Base-by-base conservation (phyloP, 2,797 vertebrate genomes). In the Diplodus puntazzo region DNA sequence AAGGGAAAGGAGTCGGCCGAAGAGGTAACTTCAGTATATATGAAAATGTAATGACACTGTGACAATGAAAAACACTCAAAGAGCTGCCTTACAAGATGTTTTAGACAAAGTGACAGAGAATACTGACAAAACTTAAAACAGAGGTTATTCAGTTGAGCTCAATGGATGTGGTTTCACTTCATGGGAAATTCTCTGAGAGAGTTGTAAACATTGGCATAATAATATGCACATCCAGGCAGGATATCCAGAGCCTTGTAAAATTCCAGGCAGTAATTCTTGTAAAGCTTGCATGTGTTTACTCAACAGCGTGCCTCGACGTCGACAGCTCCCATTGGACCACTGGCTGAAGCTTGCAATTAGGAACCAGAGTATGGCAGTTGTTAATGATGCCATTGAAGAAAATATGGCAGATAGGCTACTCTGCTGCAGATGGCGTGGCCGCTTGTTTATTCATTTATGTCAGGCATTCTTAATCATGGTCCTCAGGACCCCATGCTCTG, bases 231-330 rank as follows among this genome's bases (percentile, higher is more conserved):
- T 82, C 82, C 86, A 91, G 81, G 73, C 92, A 92, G 92, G 90
- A 92, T 90, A 90, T 92, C 89, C 90, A 91, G 82, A 84, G 77
- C 73, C 91, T 93, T 92, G 90, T 93, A 93, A 90, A 93, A 88
- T 89, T 91, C 88, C 91, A 92, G 83, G 85, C 85, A 74, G 86
- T 88, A 92, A 92, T 91, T 93, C 92, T 91, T 88, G 81, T 92
- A 93, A 93, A 89, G 85, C 89, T 84, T 27, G 65, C 80, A 77
- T 84, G 81, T 93, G 90, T 94, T 94, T 94, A 92, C 90, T 90
- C 88, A 92, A 92, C 88, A 88, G 88, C 69, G 43, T 80, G 85
- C 82, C 82, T 85, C 80, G 68, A 77, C 68, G 80, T 76, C 54
- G 11, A 70, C 20, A 18, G 73, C 75, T 90, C 79, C 85, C 87